These are phyloP conservation scores for Rhinella marina DNA, from an alignment of 2,797 vertebrate genomes.

Conservation along the genomic window DNA sequence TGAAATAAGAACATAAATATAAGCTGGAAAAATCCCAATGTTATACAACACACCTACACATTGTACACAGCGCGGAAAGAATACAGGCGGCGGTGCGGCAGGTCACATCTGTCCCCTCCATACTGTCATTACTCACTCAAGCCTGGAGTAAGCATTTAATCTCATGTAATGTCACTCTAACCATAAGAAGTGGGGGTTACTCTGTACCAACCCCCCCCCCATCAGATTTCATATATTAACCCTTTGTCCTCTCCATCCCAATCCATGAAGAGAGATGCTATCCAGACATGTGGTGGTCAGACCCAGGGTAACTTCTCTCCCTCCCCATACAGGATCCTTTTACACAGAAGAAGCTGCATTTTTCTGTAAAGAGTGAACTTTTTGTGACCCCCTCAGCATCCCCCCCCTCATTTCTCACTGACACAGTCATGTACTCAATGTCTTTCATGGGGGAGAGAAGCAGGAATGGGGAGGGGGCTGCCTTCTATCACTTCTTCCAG, in stretches of 20 bases:
- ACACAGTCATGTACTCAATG: constrained; percentile 60
- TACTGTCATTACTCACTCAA: constrained; percentile 43
- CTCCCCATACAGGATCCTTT: constrained; percentile 54
- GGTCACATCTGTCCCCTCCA: constrained; percentile 38
- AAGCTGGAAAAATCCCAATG: not conserved
- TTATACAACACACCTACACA: constrained; percentile 34
- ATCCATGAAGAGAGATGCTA: constrained; percentile 31
- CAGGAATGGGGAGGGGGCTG: constrained; percentile 45
- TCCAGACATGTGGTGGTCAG: constrained; percentile 60
- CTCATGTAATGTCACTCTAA: constrained; percentile 34
- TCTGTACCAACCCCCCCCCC: not conserved
- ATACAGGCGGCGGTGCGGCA: not conserved
- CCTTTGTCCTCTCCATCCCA: constrained; percentile 9
- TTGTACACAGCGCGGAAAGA: not conserved
- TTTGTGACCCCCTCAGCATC: constrained; percentile 56
- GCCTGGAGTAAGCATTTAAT: constrained; percentile 37
- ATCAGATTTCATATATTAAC: constrained; percentile 51
- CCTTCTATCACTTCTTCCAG: constrained; percentile 53
- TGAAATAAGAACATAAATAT: constrained; percentile 11
- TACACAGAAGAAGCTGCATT: constrained; percentile 61
- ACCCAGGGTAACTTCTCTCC: constrained; percentile 31
- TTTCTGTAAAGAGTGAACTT: constrained; percentile 61
- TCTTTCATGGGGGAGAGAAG: constrained; percentile 52
- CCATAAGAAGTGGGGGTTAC: constrained; percentile 24
- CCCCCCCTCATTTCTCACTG: constrained; percentile 56